phyloP scores from a whole-genome alignment of 2,797 vertebrate genomes.

The Thripadectes ignobilis region DNA sequence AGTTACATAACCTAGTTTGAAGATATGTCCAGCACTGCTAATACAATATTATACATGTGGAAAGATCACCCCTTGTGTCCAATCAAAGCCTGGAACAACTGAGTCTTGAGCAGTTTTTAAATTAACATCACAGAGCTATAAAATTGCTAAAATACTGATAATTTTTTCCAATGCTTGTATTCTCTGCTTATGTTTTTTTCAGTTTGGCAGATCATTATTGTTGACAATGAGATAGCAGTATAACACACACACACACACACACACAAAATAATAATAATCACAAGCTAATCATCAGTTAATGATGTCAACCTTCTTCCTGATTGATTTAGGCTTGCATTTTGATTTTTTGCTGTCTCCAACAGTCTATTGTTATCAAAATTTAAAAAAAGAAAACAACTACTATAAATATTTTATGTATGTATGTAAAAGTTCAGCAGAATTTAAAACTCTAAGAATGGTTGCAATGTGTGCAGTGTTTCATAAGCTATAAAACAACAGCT shows the following conservation, averaged over 20 bases:
- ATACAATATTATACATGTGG: neutral
- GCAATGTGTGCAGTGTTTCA: neutral
- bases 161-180: neutral
- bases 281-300: neutral
- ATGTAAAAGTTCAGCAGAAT: neutral
- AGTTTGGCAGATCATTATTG: neutral
- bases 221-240: neutral
- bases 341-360: neutral
- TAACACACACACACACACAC: neutral
- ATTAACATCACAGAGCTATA: neutral
- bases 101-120: neutral
- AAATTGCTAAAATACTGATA: neutral
- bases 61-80: neutral
- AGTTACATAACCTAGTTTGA: neutral
- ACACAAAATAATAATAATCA: neutral
- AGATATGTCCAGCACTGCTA: neutral
- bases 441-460: neutral
- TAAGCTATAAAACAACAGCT: neutral
- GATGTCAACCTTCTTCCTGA: neutral
- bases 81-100: neutral
- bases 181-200: neutral
- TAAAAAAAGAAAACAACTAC: neutral
- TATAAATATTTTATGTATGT: neutral
- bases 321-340: neutral
- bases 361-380: neutral